phyloP scores from a whole-genome alignment of 92 coral and sea anemone genomes.

The Bergia sp. region DNA sequence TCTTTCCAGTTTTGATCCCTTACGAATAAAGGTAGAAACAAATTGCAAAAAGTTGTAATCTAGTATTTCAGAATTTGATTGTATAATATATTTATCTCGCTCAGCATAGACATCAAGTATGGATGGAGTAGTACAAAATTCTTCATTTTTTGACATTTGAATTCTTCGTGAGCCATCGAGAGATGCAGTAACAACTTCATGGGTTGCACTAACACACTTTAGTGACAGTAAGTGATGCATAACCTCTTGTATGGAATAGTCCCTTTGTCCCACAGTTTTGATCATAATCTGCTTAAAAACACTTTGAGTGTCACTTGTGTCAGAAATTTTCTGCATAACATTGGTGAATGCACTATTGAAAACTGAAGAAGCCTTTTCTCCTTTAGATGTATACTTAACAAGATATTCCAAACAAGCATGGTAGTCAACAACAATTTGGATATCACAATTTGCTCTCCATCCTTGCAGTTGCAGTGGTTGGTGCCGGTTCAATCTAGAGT shows the following conservation, averaged over 20 bases:
- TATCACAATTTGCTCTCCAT: slow-evolving; percentile 34
- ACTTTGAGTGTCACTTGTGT: slow-evolving; percentile 21
- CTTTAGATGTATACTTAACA: slow-evolving; percentile 45
- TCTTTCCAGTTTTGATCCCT: slow-evolving; percentile 37
- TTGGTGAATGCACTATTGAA: slow-evolving; percentile 49
- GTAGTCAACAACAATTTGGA: slow-evolving; percentile 50
- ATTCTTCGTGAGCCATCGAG: slow-evolving; percentile 19
- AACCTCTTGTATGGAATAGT: slow-evolving; percentile 50
- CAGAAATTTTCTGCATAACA: slow-evolving; percentile 39
- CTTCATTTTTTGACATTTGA: background rate
- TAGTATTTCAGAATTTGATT: slow-evolving; percentile 6
- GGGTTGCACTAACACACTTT: slow-evolving; percentile 29
- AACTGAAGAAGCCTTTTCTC: slow-evolving; percentile 44
- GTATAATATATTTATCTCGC: slow-evolving; percentile 1
- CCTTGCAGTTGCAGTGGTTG: slow-evolving; percentile 29
- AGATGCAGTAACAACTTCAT: slow-evolving; percentile 31
- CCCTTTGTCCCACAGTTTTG: slow-evolving; percentile 53
- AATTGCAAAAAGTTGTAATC: slow-evolving; percentile 38
- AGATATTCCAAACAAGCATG: slow-evolving; percentile 49
- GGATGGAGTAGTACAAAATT: slow-evolving; percentile 2
- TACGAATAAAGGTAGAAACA: slow-evolving; percentile 29
- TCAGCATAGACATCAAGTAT: slow-evolving; percentile 22
- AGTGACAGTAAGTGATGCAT: slow-evolving; percentile 12
- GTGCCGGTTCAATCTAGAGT: slow-evolving; percentile 44
- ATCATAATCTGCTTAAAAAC: slow-evolving; percentile 46